Evolutionary conservation across 2,888 invertebrate species (phyloP), one percentile per base, ranked within the genome.

Genomic region (Macrosiphum euphorbiae): DNA sequence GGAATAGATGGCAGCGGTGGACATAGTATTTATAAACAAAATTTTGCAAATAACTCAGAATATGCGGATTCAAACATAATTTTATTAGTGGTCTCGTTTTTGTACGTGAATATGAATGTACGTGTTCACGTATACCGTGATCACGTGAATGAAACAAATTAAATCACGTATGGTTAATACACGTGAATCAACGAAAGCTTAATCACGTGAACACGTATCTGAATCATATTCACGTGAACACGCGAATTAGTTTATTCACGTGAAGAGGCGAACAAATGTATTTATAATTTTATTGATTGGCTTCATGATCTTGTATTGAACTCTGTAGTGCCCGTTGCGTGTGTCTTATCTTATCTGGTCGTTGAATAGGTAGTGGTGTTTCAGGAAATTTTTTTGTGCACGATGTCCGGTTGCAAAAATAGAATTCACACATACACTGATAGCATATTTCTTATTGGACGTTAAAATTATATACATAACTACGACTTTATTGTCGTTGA

Each of bases 11-110:
- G 84, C 84, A 84, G 84, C 41, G 35, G 84, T 84, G 87, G 87
- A n/a, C 50, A 87, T 16, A 87, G 87, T 52, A 87, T 87, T 28
- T 87, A 87, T 52, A 87, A 88, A 88, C 50, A 50, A 88, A 52
- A 52, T 88, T 88, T 88, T n/a, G 50, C 35, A 50, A 88, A 88
- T 88, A 88, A 88, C n/a, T 88, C 88, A 47, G 88, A 50, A 88
- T 88, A 52, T 52, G 52, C 88, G 47, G 88, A 28, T 88, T 52
- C 50, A 52, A 55, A 55, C 24, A 55, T 88, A 61, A 90, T 61
- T 41, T 44, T 90, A 52, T 11, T 52, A 52, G 58, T 7, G 85
- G 20, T 85, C 85, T 85, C 44, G 85, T 61, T 86, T 86, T 86
- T 88, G 88, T 47, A 88, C 20, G 88, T 88, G 47, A 47, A 24